Percentiles rank a stretch among this genome's conserved stretches.
These are phyloP conservation scores for Anthopleura xanthogrammica DNA, from an alignment of 92 coral and sea anemone genomes.

Conservation along the genomic window DNA sequence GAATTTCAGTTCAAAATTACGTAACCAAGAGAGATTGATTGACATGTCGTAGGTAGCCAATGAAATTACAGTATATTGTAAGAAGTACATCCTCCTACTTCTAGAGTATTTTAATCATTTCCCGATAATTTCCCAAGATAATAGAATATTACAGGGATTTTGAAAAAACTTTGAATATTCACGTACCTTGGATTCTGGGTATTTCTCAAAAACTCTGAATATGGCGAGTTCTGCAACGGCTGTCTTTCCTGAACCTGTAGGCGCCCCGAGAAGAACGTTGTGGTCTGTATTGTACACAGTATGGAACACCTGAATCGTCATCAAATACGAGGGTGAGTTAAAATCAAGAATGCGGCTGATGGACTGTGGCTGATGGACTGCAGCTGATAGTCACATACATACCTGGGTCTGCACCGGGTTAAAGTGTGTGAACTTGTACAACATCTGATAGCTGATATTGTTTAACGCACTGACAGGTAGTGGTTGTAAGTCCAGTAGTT, in stretches of 20 bases:
- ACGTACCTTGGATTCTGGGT: slow-evolving; percentile 87
- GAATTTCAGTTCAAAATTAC: too few species aligned
- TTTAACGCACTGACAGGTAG: slow-evolving; percentile 87
- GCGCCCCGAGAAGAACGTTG: slow-evolving; percentile 97
- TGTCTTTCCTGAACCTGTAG: slow-evolving; percentile 98
- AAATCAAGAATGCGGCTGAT: background rate
- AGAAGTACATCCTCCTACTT: too few species aligned
- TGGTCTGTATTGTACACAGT: slow-evolving; percentile 93
- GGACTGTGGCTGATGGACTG: too few species aligned
- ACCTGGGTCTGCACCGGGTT: slow-evolving; percentile 97
- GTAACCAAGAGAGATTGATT: too few species aligned
- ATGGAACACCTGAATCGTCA: slow-evolving; percentile 61
- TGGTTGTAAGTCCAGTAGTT: slow-evolving; percentile 93
- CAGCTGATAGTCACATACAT: background rate
- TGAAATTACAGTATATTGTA: background rate
- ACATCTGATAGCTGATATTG: slow-evolving; percentile 65
- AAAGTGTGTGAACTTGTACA: slow-evolving; percentile 95
- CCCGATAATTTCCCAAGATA: background rate
- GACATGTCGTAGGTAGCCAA: background rate
- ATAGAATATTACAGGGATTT: too few species aligned
- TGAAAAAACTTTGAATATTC: too few species aligned
- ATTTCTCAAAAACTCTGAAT: slow-evolving; percentile 85
- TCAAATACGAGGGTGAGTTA: background rate
- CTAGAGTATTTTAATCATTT: too few species aligned
- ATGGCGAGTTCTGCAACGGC: slow-evolving; percentile 96